Base-by-base conservation (phyloP, 2,888 invertebrate species). In the Amphipoea oculea region DNA sequence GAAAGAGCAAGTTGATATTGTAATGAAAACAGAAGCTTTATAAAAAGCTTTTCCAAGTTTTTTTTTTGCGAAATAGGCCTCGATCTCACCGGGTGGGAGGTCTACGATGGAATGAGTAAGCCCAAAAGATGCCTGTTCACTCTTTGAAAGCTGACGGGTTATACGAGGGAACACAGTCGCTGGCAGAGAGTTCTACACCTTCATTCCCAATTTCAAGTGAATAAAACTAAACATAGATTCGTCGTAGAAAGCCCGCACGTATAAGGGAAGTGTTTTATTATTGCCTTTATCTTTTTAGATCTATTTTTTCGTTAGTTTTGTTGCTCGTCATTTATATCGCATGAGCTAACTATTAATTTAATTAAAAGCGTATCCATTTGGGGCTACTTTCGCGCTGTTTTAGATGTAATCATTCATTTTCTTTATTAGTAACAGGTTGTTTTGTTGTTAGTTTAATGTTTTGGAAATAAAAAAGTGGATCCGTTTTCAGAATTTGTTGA, bases 241-340 rank as follows among this genome's bases (percentile, higher is more conserved):
- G 86, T 20, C 90, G 77, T 86, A 89, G 48, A 76, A 45, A 92
- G 83, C 65, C 94, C 87, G 94, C 89, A 93, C 92, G 2, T 86
- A 4, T 74, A 89, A 90, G 94, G 96, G 95, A 96, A 96, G 95
- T 95, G 96, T 95, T 96, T 96, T 96, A 96, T 96, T 96, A 96
- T 94, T 94, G 93, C 94, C 93, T 94, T 95, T 96, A 96, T 97
- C 96, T 92, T 94, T 93, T 89, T 84, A 92, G 93, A 96, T 96
- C 96, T 94, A 93, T 93, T 91, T 93, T 95, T 95, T 95, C 91
- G 89, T 92, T 88, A 85, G 92, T 94, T 94, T 92, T 92, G 93
- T 93, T 92, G 93, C 94, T 95, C 96, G 95, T 96, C 96, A 95
- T 96, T 96, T 95, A 95, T 96, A 96, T 96, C 93, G 95, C 94